These are phyloP conservation scores for Pimephales promelas DNA, from an alignment of 2,113 vertebrate species.

Conservation along the genomic window DNA sequence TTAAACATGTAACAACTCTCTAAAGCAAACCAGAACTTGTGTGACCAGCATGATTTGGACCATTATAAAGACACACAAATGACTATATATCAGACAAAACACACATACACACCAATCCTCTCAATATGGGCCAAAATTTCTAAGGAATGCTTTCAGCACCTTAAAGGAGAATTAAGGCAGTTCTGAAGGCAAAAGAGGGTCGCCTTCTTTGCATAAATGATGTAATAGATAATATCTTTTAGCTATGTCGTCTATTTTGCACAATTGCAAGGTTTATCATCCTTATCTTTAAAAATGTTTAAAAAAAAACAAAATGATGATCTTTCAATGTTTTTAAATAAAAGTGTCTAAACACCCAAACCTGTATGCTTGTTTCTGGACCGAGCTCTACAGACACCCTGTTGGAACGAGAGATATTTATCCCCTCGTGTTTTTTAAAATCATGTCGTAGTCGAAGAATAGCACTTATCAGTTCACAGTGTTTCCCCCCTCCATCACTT, in stretches of 20 bases:
- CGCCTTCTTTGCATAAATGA: too few species aligned
- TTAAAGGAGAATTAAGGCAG: too few species aligned
- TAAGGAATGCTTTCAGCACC: too few species aligned
- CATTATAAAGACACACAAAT: background rate
- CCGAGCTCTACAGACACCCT: conserved; percentile 21
- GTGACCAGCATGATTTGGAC: background rate
- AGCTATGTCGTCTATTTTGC: background rate
- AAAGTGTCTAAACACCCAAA: conserved; percentile 7
- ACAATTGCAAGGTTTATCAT: background rate
- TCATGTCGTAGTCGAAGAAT: conserved; percentile 11
- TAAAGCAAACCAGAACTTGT: background rate
- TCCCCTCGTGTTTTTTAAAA: conserved; percentile 27
- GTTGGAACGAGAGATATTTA: background rate
- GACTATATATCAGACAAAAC: background rate
- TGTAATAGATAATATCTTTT: too few species aligned
- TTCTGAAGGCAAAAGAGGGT: too few species aligned
- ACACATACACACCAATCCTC: background rate
- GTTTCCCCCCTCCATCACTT: conserved; percentile 15
- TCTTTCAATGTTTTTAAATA: conserved; percentile 6
- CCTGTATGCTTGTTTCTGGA: conserved; percentile 15
- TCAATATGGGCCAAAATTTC: too few species aligned
- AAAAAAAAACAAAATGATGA: too few species aligned
- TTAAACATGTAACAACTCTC: background rate
- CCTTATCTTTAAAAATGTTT: background rate
- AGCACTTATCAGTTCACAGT: conserved; percentile 44